Evolutionary conservation across 2,797 vertebrate species (phyloP).

Genomic region (Diglossa cyanea): DNA sequence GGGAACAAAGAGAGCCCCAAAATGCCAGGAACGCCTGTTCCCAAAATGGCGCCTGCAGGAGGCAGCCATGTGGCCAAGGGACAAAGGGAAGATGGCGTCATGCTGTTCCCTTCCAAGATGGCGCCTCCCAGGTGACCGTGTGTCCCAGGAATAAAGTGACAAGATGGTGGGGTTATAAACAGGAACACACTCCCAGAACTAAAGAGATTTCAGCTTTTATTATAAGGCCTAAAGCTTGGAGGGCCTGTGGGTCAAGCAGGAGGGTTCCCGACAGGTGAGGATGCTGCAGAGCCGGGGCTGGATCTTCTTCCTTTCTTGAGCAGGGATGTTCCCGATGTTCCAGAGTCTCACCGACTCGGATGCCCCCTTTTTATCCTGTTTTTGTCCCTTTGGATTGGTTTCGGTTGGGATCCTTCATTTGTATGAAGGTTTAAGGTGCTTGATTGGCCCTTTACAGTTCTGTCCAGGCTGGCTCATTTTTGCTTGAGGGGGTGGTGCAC

Average conservation of each 20-base stretch:
- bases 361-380: not conserved
- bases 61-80: no score
- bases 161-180: not conserved
- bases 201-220: not conserved
- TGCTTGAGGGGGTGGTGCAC: no score
- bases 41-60: not conserved
- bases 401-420: not conserved
- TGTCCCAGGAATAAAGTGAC: no score
- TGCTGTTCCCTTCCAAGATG: not conserved
- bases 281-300: accelerated
- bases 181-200: not conserved
- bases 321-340: not conserved
- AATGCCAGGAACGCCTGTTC: not conserved
- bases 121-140: accelerated
- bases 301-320: not conserved
- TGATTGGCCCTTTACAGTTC: not conserved
- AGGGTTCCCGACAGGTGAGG: accelerated
- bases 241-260: not conserved
- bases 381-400: not conserved
- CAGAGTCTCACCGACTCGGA: accelerated
- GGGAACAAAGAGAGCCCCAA: not conserved
- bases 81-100: not conserved
- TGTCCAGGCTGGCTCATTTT: not conserved
- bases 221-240: not conserved
- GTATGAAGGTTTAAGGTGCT: not conserved